Conservation (phyloP, 2,113 vertebrate genomes). For the Anarrhichthys ocellatus region DNA sequence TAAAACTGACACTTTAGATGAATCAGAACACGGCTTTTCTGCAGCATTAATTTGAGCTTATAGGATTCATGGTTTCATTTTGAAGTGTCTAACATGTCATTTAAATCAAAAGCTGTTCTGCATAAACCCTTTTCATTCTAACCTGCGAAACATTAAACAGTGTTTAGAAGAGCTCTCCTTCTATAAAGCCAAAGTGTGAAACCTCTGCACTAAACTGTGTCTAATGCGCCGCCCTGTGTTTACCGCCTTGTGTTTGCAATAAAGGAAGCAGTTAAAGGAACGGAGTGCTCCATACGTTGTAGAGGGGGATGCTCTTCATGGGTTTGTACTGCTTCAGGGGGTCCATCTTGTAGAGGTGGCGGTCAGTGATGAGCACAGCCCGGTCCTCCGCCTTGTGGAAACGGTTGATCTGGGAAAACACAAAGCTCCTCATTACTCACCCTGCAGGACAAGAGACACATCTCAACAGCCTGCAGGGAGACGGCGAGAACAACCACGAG, state of each 20-base stretch:
- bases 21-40: too few species aligned
- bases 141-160: neutral
- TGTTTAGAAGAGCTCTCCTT: neutral
- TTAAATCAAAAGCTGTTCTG: neutral
- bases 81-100: neutral
- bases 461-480: constrained; percentile 29
- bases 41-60: neutral
- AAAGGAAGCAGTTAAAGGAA: neutral
- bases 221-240: neutral
- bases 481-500: neutral
- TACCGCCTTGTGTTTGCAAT: neutral
- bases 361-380: constrained; percentile 94
- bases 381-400: constrained; percentile 95
- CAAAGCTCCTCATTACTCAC: constrained; percentile 56
- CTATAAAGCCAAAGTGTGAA: neutral
- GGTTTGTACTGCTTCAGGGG: constrained; percentile 95
- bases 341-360: constrained; percentile 98
- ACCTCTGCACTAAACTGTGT: neutral
- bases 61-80: neutral
- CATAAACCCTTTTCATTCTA: neutral
- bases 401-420: constrained; percentile 90
- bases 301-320: constrained; percentile 97
- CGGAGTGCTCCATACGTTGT: constrained; percentile 87
- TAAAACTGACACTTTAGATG: too few species aligned
- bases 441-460: constrained; percentile 23